These are phyloP conservation scores for Metalampra italica DNA, from an alignment of 2,888 invertebrate genomes.

Conservation along the genomic window DNA sequence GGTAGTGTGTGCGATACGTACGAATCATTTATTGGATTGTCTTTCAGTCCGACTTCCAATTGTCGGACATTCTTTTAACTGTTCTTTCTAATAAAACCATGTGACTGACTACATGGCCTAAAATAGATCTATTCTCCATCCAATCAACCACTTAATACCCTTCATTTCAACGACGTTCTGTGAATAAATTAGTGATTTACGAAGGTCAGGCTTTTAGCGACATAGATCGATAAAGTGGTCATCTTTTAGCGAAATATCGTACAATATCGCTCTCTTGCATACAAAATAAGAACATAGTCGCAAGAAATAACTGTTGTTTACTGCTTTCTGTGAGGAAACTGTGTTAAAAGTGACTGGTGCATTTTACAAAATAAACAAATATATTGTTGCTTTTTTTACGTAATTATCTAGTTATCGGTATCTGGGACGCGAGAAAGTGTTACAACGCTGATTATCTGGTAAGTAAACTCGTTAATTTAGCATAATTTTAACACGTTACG, in stretches of 20 bases:
- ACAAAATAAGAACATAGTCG: background rate
- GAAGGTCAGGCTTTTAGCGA: background rate
- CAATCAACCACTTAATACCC: background rate
- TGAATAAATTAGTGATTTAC: background rate
- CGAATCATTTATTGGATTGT: background rate
- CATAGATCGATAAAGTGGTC: background rate
- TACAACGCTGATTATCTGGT: background rate
- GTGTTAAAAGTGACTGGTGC: background rate
- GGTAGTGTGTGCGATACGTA: too few relatives aligned
- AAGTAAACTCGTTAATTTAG: background rate
- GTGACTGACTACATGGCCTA: slow-evolving; percentile 34
- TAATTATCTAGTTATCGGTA: background rate
- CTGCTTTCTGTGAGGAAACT: background rate
- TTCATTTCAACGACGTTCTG: background rate
- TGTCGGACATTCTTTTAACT: slow-evolving; percentile 25
- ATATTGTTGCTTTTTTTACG: background rate
- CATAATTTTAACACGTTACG: background rate
- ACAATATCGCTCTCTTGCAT: background rate
- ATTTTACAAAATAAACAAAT: background rate
- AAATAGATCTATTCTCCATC: background rate
- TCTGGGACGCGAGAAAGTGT: background rate
- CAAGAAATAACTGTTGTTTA: background rate
- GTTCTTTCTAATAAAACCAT: slow-evolving; percentile 41
- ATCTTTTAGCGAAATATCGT: background rate
- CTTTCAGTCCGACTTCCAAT: background rate